Percentiles rank a stretch among this genome's conserved stretches.
These are phyloP conservation scores for Helostoma temminkii DNA, from an alignment of 2,797 vertebrate species.

Conservation along the genomic window DNA sequence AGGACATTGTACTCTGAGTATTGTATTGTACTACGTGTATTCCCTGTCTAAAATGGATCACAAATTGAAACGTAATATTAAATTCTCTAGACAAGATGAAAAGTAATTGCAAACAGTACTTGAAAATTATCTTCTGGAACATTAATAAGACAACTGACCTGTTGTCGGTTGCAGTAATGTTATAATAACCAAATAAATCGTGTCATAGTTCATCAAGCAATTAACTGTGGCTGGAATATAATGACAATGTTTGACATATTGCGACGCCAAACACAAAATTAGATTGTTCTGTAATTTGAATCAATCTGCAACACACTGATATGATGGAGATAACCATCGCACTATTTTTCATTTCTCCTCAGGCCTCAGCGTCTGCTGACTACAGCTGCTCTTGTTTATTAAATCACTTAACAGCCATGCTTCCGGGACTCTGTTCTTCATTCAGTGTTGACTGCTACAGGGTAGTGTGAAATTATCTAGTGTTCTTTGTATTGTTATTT, in stretches of 20 bases:
- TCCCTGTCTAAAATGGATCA: background rate
- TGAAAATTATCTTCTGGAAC: conserved; percentile 36
- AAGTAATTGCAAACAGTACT: conserved; percentile 27
- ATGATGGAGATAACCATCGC: conserved; percentile 46
- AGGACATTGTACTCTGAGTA: too few relatives aligned
- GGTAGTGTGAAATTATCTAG: conserved; percentile 17
- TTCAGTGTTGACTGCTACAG: conserved; percentile 33
- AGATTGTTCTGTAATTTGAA: conserved; percentile 29
- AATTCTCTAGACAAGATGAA: conserved; percentile 12
- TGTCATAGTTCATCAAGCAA: conserved; percentile 16
- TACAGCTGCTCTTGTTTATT: conserved; percentile 56
- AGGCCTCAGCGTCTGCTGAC: conserved; percentile 60
- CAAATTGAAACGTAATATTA: conserved; percentile 20
- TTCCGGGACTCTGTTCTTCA: conserved; percentile 31
- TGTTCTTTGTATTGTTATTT: conserved; percentile 14
- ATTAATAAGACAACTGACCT: conserved; percentile 33
- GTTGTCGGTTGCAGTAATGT: conserved; percentile 1
- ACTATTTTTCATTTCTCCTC: conserved; percentile 46
- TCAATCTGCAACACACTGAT: conserved; percentile 29
- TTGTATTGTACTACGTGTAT: too few relatives aligned
- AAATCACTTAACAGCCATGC: conserved; percentile 53
- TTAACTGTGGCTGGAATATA: conserved; percentile 18
- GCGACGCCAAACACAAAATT: conserved; percentile 33
- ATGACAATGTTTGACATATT: conserved; percentile 5
- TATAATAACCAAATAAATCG: conserved; percentile 25